phyloP scores from a whole-genome alignment of 2,113 vertebrate genomes.

The Natator depressus region DNA sequence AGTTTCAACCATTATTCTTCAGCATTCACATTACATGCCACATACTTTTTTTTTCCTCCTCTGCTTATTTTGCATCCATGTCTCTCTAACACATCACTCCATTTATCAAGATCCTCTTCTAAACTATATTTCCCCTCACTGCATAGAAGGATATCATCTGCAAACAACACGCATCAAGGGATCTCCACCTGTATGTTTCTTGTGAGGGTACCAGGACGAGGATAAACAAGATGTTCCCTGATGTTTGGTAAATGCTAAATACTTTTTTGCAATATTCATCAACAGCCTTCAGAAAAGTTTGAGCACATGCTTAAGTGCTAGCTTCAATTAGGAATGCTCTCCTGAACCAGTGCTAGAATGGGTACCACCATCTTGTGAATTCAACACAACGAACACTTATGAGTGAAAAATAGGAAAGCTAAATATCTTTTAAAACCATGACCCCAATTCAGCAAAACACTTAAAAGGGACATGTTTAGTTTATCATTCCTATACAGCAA shows the following conservation, averaged over 20 bases:
- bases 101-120: too few species aligned
- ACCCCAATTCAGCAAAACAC: neutral
- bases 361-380: neutral
- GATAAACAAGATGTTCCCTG: neutral
- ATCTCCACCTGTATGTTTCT: neutral
- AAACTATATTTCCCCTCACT: neutral
- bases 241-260: neutral
- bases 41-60: neutral
- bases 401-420: neutral
- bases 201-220: neutral
- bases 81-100: neutral
- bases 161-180: neutral
- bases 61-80: neutral
- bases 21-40: neutral
- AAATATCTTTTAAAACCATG: neutral
- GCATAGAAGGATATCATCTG: neutral
- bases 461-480: neutral
- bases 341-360: neutral
- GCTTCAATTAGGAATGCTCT: neutral
- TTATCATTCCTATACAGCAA: neutral
- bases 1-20: neutral
- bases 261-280: rapidly evolving
- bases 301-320: neutral
- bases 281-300: neutral
- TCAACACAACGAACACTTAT: neutral